Evolutionary conservation across 2,797 vertebrate genomes (phyloP), one percentile per base, ranked within the genome.

Genomic region (Echeneis naucrates): DNA sequence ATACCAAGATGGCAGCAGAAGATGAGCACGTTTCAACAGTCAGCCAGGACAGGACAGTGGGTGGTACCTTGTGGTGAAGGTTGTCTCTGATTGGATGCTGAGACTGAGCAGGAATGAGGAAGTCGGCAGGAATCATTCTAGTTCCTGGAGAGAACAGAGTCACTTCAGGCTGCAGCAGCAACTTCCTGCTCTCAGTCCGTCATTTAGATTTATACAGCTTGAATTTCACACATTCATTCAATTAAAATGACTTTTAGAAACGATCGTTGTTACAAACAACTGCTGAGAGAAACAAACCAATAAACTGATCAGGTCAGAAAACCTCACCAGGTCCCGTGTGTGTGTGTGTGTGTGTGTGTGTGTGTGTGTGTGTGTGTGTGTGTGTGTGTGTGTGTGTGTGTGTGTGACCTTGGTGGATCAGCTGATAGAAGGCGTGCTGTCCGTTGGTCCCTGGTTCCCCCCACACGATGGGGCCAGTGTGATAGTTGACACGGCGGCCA

Each of bases 341-440:
- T 38, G 12, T 38, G 12, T 38, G 37, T 38, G 37, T 38, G 37
- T 38, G 37, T 16, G 37, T 16, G 13, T 14, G 13, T 38, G 37
- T 38, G 37, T 38, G 37, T 16, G 12, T 38, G 12, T 38, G 12
- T 38, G 12, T 38, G 37, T 38, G 37, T 38, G 37, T 38, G 37
- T 16, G 37, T 16, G 13, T 14, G 13, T 38, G 37, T 38, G 37
- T 38, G 37, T 38, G 37, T 16, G 37, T 16, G 37, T 40, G 17
- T 13, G 23, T 2, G 26, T 0, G 40, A 68, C 98, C 98, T 95
- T 99, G 98, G 87, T 99, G 98, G 80, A 99, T 99, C 48, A 99
- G 97, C 92, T 99, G 97, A 88, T 99, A 99, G 92, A 99, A 99
- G 35, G 98, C 98, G 2, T 99, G 98, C 82, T 99, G 98, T 16